Evolutionary conservation across 2,113 vertebrate genomes (phyloP).

Genomic region (Ictidomys tridecemlineatus): DNA sequence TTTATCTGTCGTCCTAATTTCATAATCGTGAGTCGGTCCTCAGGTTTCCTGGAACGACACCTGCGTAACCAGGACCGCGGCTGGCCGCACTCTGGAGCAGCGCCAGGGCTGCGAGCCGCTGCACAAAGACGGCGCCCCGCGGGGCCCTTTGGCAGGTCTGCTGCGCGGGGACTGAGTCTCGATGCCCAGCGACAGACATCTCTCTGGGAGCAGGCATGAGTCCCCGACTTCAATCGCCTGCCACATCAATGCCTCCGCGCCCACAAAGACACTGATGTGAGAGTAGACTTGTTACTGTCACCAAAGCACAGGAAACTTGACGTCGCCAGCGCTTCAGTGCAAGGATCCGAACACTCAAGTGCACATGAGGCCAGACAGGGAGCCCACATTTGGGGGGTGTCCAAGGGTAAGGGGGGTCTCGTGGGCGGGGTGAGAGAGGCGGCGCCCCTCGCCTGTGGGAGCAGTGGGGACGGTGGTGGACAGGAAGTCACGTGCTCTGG

Average conservation of each 20-base stretch:
- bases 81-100: not conserved
- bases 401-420: not conserved
- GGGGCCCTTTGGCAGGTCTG: not conserved
- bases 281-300: slow-evolving; percentile 38
- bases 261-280: not conserved
- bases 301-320: not conserved
- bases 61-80: not conserved
- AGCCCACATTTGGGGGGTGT: not conserved
- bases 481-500: not conserved
- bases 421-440: fast-evolving
- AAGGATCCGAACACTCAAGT: not conserved
- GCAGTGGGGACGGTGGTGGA: not conserved
- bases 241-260: not conserved
- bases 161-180: not conserved
- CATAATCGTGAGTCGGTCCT: not conserved
- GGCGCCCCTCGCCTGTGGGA: not conserved
- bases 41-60: not conserved
- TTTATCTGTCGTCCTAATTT: not conserved
- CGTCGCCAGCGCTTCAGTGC: not conserved
- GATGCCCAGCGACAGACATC: not conserved
- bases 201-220: slow-evolving; percentile 40
- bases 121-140: not conserved
- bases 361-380: not conserved
- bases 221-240: slow-evolving; percentile 31
- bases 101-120: not conserved